Base-by-base conservation (phyloP, 2,797 vertebrate species). In the Gallirallus australis region DNA sequence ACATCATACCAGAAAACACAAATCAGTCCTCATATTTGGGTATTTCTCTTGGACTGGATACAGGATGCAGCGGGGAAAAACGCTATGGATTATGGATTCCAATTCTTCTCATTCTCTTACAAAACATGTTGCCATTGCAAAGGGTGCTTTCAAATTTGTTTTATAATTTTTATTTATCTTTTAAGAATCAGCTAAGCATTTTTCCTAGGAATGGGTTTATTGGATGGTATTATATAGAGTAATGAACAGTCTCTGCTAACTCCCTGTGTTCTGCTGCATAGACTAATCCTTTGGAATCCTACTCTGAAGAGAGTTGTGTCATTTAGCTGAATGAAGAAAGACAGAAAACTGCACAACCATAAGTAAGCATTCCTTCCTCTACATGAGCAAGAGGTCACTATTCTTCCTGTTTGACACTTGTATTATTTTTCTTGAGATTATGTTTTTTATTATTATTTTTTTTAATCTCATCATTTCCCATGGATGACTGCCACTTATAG, bases 351-450 rank as follows among this genome's bases (percentile, higher is more conserved):
- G 2, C 5, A 47, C 1, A 2, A 27, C 5, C 3, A 4, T 40
- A 78, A 66, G 9, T 30, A 63, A 85, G 1, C 0, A 2, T 61
- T 83, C 7, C 7, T 65, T 69, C 16, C 3, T 53, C 4, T 82
- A 4, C 9, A 15, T 11, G 20, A 65, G 4, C 11, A 86, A 68
- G 33, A 72, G 4, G 30, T 68, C 27, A 40, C 10, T 48, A 18
- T 71, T 63, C 1, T 10, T 76, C 21, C n/a, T 54, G 13, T 56
- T 64, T 0, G 2, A 65, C 30, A 52, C 3, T 1, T 37, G n/a
- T 72, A 42, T 60, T 75, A 17, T 45, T 85, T 82, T 92, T 39
- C 15, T 60, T 35, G 35, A 52, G 7, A 52, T 69, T 82, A 14
- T 14, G 0, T 11, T 11, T 33, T 37, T 37, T 37, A n/a, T 37